Evolutionary conservation across 1,140 invertebrate species (phyloP), one percentile per base, ranked within the genome.

Genomic region (Oryzaephilus surinamensis): DNA sequence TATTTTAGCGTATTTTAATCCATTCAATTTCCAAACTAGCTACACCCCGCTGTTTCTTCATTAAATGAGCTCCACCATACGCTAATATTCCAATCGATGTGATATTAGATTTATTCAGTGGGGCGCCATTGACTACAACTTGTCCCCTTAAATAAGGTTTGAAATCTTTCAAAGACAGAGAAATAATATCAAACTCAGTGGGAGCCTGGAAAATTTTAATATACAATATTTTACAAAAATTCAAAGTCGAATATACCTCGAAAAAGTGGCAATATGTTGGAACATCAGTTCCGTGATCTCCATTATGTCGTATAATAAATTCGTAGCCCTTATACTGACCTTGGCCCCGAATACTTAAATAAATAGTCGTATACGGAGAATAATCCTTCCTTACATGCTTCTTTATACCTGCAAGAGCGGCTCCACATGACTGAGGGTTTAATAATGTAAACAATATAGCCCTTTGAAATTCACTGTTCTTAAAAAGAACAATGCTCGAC

Each of bases 341-440:
- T 51, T 79, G 75, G 1, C 66, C 72, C 31, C 75, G 57, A 35
- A 72, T 73, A 30, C 52, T 53, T 2, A 82, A 58, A 43, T 68
- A 59, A 13, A 82, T 57, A 36, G 64, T 66, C 1, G 58, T 54
- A 43, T 65, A 70, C 11, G 56, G 55, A 0, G 61, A 62, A 1
- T 81, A 49, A 55, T 81, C 57, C 11, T 67, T 63, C 7, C 68
- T 52, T 3, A 62, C 62, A 4, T 54, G 33, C 1, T 61, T 71
- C 21, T 67, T 55, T 31, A 77, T 64, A 6, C 78, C 78, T 24
- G 77, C 77, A 57, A 82, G 81, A 4, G 76, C 74, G 18, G 79
- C 79, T 1, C 78, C 78, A 45, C 81, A 79, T 6, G 70, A 62
- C 57, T 81, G 77, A 4, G 79, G 78, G 54, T 80, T 79, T 4